Base-by-base conservation (phyloP, 2,113 vertebrate species). In the Cynopterus brachyotis region DNA sequence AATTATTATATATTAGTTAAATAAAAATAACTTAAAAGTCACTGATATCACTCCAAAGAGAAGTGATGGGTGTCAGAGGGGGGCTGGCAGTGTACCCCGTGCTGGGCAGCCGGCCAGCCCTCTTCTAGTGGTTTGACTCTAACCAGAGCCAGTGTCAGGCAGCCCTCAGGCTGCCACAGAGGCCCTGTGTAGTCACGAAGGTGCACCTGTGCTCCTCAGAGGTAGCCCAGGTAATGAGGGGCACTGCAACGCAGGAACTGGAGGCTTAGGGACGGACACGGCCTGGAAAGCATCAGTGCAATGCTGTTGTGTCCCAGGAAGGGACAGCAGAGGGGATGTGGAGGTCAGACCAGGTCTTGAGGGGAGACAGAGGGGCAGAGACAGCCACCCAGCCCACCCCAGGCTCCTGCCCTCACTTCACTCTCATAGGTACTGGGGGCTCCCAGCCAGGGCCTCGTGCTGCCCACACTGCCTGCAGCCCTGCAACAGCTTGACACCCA, bases 401-500 rank as follows among this genome's bases (percentile, higher is more conserved):
- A 1, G 60, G 55, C 57, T 62, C 50, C 64, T 4, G 20, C 19
- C 3, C 26, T 40, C 0, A 2, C 62, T 37, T 15, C 6, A 2
- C 2, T 4, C 37, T 42, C 94, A 40, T 26, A 24, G 4, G 4
- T 53, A 53, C 78, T 19, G 79, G 60, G 59, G 47, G 35, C 17
- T 0, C 19, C 8, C 9, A 32, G 47, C 45, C 70, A 11, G 37
- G 64, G 80, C 45, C 35, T 85, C 69, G 91, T 92, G 81, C 97
- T 99, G 99, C 12, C 99, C 99, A 97, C 99, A 99, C 80, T 99
- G 99, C 98, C 99, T 99, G 98, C 0, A 20, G 12, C n/a, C 19
- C 55, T 4, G 9, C 8, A 12, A 5, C 66, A 37, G 75, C 13
- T 26, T 7, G 15, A 57, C 35, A 9, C 35, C 76, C 50, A 50